These are phyloP conservation scores for Mnemiopsis leidyi DNA, from an alignment of 37 sponge, comb jelly and placozoan species.

Conservation along the genomic window DNA sequence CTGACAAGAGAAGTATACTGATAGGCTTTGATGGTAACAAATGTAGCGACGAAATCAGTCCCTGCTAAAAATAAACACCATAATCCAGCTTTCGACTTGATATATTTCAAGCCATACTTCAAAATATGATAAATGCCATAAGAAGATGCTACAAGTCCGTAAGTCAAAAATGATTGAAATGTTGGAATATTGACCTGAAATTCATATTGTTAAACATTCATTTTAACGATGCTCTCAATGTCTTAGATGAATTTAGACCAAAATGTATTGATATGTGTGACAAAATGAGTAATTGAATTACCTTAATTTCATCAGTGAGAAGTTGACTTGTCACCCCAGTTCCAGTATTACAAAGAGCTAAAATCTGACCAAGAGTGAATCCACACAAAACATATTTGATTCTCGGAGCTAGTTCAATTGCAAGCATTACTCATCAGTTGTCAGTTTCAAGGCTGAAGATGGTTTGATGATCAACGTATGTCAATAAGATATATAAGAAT, in stretches of 20 bases:
- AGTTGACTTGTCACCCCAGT: conserved; percentile 60
- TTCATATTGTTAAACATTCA: background rate
- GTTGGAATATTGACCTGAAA: conserved; percentile 49
- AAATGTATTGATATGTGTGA: no score
- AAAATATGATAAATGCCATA: conserved; percentile 47
- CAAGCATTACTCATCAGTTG: background rate
- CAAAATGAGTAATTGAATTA: background rate
- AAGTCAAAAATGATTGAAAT: conserved; percentile 36
- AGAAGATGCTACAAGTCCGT: background rate
- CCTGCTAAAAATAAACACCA: conserved; percentile 39
- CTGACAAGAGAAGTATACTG: conserved; percentile 54
- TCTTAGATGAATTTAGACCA: no score
- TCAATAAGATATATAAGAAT: no score
- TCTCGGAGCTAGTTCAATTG: background rate
- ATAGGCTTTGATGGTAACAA: conserved; percentile 54
- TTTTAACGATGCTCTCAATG: no score
- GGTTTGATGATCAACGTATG: no score
- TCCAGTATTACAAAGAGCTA: conserved; percentile 58
- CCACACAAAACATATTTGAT: background rate
- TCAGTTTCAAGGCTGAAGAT: no score
- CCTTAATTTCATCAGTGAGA: conserved; percentile 23
- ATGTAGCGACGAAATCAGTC: conserved; percentile 41
- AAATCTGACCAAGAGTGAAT: conserved; percentile 24
- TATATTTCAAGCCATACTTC: background rate
- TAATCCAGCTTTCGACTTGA: conserved; percentile 13